These are phyloP conservation scores for Cydia splendana DNA, from an alignment of 1,140 invertebrate species.

Conservation along the genomic window DNA sequence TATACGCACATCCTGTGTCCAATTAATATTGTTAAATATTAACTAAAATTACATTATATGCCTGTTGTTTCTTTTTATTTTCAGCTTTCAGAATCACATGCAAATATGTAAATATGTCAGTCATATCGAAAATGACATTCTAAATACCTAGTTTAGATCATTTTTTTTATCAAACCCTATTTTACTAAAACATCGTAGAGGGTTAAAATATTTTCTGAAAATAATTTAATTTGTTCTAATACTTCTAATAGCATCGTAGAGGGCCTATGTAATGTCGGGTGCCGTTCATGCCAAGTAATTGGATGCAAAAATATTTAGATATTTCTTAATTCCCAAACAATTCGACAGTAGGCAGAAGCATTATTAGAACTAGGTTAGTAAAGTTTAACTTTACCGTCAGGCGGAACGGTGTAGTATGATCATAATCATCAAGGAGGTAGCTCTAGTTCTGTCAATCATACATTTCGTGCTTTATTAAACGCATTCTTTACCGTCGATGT, in stretches of 20 bases:
- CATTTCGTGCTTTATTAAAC: constrained; percentile 26
- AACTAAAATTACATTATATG: background rate
- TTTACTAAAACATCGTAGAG: background rate
- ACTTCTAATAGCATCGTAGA: no score
- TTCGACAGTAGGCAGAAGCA: constrained; percentile 12
- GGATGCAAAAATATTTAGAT: background rate
- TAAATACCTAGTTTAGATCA: no score
- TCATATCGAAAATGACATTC: no score
- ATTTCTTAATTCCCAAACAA: constrained; percentile 9
- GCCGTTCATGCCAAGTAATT: no score
- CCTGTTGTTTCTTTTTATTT: no score
- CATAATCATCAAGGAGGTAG: constrained; percentile 13
- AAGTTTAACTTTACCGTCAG: constrained; percentile 20
- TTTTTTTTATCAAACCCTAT: no score
- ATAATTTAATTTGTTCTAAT: no score
- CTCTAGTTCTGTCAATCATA: constrained; percentile 29
- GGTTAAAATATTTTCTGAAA: no score
- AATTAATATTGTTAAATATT: background rate
- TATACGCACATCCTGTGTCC: constrained; percentile 10
- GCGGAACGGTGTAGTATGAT: constrained; percentile 1
- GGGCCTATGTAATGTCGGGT: no score
- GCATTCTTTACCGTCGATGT: background rate
- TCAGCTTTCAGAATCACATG: no score
- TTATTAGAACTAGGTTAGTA: constrained; percentile 20
- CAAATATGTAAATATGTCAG: no score